phyloP scores from a whole-genome alignment of 2,888 invertebrate genomes.

The Pogonocherus hispidulus region DNA sequence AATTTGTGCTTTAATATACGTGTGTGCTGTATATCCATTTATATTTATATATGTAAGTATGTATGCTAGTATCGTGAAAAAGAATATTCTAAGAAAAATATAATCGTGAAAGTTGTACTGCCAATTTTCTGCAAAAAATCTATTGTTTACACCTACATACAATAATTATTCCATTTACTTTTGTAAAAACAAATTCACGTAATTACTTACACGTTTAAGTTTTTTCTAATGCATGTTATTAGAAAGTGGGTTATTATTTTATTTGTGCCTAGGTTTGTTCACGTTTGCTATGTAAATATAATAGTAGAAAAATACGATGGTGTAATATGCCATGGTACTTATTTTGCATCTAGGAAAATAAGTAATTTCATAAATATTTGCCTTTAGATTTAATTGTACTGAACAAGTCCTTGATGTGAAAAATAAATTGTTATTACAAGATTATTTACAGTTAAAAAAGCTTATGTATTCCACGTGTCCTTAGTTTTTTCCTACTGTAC shows the following conservation, averaged over 20 bases:
- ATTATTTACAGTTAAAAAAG: too few relatives aligned
- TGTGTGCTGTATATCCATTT: too few relatives aligned
- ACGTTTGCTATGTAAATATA: too few relatives aligned
- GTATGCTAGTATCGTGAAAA: too few relatives aligned
- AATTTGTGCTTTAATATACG: too few relatives aligned
- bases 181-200: background rate
- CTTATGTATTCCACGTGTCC: background rate
- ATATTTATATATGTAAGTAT: too few relatives aligned
- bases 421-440: too few relatives aligned
- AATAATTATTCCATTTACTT: too few relatives aligned
- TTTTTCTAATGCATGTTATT: background rate
- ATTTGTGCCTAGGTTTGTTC: constrained; percentile 1
- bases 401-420: background rate
- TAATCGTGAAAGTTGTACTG: background rate
- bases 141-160: background rate
- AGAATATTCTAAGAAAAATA: too few relatives aligned
- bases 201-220: background rate
- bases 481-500: too few relatives aligned
- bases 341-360: background rate
- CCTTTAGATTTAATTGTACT: background rate
- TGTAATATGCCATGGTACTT: background rate
- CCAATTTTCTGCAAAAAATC: background rate
- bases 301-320: background rate
- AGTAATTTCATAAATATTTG: constrained; percentile 2
- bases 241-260: constrained; percentile 6